phyloP scores from a whole-genome alignment of 1,140 invertebrate genomes.

The Trichonephila inaurata region DNA sequence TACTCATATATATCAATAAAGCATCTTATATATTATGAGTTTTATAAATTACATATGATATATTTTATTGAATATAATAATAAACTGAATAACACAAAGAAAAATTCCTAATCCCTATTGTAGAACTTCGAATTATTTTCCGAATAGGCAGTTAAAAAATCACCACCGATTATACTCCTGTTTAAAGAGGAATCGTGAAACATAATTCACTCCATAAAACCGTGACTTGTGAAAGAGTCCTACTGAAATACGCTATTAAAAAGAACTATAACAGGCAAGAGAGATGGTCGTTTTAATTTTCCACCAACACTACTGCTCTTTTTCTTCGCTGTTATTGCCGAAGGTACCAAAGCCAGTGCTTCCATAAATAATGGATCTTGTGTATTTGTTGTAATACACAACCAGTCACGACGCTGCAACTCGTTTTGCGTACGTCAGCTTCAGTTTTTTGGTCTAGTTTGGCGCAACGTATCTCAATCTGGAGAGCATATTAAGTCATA shows the following conservation, averaged over 20 bases:
- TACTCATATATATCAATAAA: no score
- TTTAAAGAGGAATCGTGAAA: background rate
- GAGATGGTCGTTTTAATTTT: background rate
- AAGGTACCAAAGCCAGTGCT: background rate
- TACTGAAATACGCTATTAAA: constrained; percentile 26
- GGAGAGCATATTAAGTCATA: constrained; percentile 23
- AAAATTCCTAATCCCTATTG: no score
- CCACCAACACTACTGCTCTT: background rate
- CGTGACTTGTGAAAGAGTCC: background rate
- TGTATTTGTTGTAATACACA: constrained; percentile 24
- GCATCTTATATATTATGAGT: no score
- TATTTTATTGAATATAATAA: no score
- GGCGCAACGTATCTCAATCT: constrained; percentile 18
- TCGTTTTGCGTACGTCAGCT: background rate
- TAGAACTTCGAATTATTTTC: no score
- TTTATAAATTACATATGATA: no score
- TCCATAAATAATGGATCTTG: background rate
- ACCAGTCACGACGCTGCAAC: background rate
- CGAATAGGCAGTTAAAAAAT: no score
- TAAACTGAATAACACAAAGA: no score
- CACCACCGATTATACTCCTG: background rate
- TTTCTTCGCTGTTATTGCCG: background rate
- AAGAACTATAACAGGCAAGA: background rate
- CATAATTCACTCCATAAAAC: constrained; percentile 11
- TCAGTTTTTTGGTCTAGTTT: background rate